Percentiles rank a stretch among this genome's conserved stretches.
phyloP scores from a whole-genome alignment of 2,888 invertebrate genomes.

The Platycheirus rosarum region DNA sequence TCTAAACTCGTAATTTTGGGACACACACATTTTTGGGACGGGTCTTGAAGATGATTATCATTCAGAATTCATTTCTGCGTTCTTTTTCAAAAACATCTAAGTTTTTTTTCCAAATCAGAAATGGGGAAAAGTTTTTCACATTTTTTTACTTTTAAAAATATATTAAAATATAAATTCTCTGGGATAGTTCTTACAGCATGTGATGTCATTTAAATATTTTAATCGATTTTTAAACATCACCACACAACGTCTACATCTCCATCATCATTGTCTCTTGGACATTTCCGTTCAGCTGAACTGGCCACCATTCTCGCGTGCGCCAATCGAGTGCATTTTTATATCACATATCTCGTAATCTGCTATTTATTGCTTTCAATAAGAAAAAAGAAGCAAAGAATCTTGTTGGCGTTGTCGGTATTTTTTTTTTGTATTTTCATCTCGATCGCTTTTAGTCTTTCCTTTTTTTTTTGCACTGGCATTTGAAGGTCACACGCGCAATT shows the following conservation, averaged over 20 bases:
- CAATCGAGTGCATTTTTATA: slow-evolving; percentile 70
- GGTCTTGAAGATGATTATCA: no score
- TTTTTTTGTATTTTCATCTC: slow-evolving; percentile 38
- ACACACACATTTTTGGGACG: no score
- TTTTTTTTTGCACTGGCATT: slow-evolving; percentile 57
- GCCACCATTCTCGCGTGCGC: slow-evolving; percentile 70
- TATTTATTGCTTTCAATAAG: slow-evolving; percentile 74
- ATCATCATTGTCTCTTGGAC: neutral
- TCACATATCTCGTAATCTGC: slow-evolving; percentile 72
- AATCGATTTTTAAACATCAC: slow-evolving; percentile 4
- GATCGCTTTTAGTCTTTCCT: slow-evolving; percentile 14
- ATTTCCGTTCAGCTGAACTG: slow-evolving; percentile 25
- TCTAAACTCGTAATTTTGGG: no score
- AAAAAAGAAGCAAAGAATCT: slow-evolving; percentile 68
- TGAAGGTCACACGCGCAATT: slow-evolving; percentile 73
- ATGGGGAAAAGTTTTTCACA: no score
- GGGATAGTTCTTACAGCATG: neutral
- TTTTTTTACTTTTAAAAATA: no score
- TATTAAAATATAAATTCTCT: no score
- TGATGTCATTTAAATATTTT: slow-evolving; percentile 21
- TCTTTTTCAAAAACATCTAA: no score
- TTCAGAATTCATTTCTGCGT: no score
- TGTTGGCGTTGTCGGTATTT: slow-evolving; percentile 35
- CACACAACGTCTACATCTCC: no score
- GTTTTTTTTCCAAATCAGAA: no score